Evolutionary conservation across 2,888 invertebrate genomes (phyloP), one percentile per base, ranked within the genome.

Genomic region (Nomada fucata): DNA sequence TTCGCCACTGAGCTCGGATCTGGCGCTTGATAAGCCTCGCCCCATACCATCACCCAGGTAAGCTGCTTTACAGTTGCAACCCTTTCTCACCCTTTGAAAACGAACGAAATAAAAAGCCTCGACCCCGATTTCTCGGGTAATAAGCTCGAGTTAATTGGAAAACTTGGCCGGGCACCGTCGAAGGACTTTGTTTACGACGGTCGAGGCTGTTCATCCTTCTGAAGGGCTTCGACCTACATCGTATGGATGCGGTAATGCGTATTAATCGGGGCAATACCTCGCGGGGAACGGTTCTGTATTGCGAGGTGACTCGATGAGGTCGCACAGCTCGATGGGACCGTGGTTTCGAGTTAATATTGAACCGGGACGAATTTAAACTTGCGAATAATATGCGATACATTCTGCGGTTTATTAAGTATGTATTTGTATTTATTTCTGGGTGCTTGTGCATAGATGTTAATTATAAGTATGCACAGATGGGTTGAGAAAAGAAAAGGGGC

Each of bases 31-130:
- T 85, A 93, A 93, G 82, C 91, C 92, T 65, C 91, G 93, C 65
- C 89, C 93, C 67, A 91, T 90, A 71, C 92, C 93, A 47, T 93
- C 93, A 4, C 93, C 93, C 44, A 92, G 93, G 93, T 93, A 87
- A 91, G 89, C 69, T 44, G n/a, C 69, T 71, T 72, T 67, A 23
- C 4, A 36, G 47, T 47, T 60, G n/a, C 47, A 59, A 36, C 61
- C 59, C 57, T 77, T 74, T 77, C 52, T 70, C n/a, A 63, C 23
- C 64, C 61, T 60, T 79, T 52, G 55, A 69, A 23, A 29, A 5
- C 65, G 29, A 70, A 71, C 53, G 67, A 64, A 53, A 70, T 64
- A 74, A 47, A 15, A 55, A 64, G 47, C 55, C 71, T 71, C 77
- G 77, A 82, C 83, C 68, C 44, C 57, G 47, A 71, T 82, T 69